These are phyloP conservation scores for Cryptomyrus ogoouensis DNA, from an alignment of 2,113 vertebrate genomes.

Conservation along the genomic window DNA sequence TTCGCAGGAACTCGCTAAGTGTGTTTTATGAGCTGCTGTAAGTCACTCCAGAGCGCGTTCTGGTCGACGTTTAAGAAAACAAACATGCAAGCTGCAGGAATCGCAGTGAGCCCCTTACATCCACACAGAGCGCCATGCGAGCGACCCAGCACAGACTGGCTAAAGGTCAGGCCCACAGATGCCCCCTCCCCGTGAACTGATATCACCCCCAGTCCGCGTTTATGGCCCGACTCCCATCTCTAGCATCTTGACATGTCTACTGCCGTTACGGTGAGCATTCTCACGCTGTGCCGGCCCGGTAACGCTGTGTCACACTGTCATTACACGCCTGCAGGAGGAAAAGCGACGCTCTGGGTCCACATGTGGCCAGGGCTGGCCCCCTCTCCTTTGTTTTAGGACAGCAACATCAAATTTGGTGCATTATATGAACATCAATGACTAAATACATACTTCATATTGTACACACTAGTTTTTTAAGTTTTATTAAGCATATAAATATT, in stretches of 20 bases:
- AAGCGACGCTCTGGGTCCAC: not conserved
- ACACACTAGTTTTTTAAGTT: not conserved
- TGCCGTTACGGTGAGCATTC: not conserved
- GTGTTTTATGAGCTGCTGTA: slow-evolving; percentile 9
- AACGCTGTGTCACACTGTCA: not conserved
- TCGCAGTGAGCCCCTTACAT: slow-evolving; percentile 21
- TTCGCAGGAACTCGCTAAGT: not conserved
- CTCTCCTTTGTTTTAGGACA: not conserved
- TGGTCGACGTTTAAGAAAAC: not conserved
- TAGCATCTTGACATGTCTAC: not conserved
- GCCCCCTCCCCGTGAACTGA: not conserved
- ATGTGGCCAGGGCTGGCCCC: not conserved
- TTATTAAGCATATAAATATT: not conserved
- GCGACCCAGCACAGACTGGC: not conserved
- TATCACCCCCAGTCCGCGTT: not conserved
- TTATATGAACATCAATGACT: not conserved
- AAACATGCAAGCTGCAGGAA: not conserved
- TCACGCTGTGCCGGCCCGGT: not conserved
- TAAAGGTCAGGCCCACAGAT: not conserved
- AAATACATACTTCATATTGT: not conserved
- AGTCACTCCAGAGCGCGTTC: not conserved
- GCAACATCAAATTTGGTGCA: not conserved
- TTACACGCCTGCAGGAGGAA: not conserved
- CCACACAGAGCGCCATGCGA: slow-evolving; percentile 1
- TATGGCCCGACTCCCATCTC: not conserved